phyloP scores from a whole-genome alignment of 1,140 invertebrate species.

The Drosophila tani region DNA sequence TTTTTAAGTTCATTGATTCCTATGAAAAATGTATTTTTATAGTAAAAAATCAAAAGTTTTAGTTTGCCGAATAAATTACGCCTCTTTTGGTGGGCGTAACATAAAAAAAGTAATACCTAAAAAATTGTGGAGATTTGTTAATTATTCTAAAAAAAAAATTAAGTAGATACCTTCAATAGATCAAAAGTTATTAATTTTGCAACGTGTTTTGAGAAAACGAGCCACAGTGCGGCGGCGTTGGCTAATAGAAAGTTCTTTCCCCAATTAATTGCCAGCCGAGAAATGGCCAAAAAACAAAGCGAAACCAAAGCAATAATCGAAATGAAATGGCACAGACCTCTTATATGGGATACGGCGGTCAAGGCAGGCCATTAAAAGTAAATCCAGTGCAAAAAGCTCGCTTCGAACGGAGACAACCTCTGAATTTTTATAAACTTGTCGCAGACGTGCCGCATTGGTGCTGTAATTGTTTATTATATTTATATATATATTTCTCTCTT shows the following conservation, averaged over 20 bases:
- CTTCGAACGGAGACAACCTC: constrained; percentile 44
- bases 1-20: too few species aligned
- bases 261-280: constrained; percentile 73
- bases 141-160: too few species aligned
- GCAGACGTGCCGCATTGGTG: constrained; percentile 63
- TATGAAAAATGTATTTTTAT: too few species aligned
- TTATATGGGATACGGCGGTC: constrained; percentile 46
- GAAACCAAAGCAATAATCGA: constrained; percentile 42
- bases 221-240: too few species aligned
- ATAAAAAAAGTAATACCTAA: too few species aligned
- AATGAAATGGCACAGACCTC: constrained; percentile 41
- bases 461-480: constrained; percentile 67
- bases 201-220: too few species aligned
- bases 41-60: too few species aligned
- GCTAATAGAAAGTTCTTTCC: constrained; percentile 78
- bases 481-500: constrained; percentile 7
- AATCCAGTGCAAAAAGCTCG: constrained; percentile 74
- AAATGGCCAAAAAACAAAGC: constrained; percentile 68
- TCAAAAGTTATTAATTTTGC: too few species aligned
- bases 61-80: too few species aligned
- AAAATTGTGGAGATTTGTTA: too few species aligned
- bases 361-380: constrained; percentile 76
- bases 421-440: constrained; percentile 79
- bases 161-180: too few species aligned
- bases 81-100: too few species aligned